A percentile compares a stretch with the other conserved stretches of the same genome.
Conservation (phyloP, 2,888 invertebrate genomes). For the Sipha maydis region DNA sequence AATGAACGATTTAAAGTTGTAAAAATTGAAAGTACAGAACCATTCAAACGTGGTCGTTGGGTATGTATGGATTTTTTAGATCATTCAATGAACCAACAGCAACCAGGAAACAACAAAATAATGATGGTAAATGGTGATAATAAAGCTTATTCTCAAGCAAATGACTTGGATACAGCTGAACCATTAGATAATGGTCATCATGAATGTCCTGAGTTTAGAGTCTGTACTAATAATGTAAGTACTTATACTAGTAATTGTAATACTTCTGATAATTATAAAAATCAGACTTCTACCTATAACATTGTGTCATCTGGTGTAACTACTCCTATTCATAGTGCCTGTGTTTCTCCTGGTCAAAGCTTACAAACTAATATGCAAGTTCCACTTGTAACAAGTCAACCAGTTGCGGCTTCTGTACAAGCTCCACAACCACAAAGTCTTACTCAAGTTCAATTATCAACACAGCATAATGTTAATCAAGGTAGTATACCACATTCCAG, state of each 20-base stretch:
- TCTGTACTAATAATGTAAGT: constrained; percentile 63
- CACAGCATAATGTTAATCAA: constrained; percentile 64
- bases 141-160: constrained; percentile 41
- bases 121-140: constrained; percentile 56
- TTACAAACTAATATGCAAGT: constrained; percentile 65
- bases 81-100: constrained; percentile 73
- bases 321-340: constrained; percentile 62
- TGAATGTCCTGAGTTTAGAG: constrained; percentile 55
- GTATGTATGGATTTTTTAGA: constrained; percentile 94
- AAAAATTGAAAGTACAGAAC: constrained; percentile 95
- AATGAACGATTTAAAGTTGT: constrained; percentile 93
- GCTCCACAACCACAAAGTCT: constrained; percentile 65
- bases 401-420: constrained; percentile 36
- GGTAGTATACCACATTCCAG: constrained; percentile 66
- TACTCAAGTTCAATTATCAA: constrained; percentile 65
- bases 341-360: constrained; percentile 66
- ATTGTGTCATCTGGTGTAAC: constrained; percentile 59
- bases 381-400: constrained; percentile 47
- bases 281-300: constrained; percentile 54
- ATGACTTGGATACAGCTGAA: constrained; percentile 48
- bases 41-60: constrained; percentile 92
- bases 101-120: constrained; percentile 62
- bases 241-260: constrained; percentile 64
- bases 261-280: constrained; percentile 56
- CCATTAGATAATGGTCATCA: constrained; percentile 52